Conservation (phyloP, 2,113 vertebrate genomes). For the Solea senegalensis region DNA sequence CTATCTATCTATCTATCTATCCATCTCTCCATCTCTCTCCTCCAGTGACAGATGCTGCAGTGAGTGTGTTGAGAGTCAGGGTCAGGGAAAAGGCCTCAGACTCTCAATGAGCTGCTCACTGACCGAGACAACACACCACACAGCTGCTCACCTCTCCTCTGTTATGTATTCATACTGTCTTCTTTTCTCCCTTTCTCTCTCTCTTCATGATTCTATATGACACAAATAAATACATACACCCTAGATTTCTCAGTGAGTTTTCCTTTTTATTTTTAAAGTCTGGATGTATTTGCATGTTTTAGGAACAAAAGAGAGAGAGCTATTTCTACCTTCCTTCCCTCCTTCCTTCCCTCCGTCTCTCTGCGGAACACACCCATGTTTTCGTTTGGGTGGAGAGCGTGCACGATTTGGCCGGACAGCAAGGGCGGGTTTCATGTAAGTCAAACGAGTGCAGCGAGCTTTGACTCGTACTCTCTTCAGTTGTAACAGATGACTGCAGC, state of each 20-base stretch:
- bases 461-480: conserved; percentile 27
- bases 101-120: conserved; percentile 14
- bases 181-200: conserved; percentile 21
- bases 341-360: conserved; percentile 31
- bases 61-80: conserved; percentile 46
- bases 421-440: conserved; percentile 67
- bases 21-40: not conserved
- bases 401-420: conserved; percentile 54
- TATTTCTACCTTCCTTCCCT: conserved; percentile 48
- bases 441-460: conserved; percentile 47
- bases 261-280: not conserved
- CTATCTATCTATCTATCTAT: too few species aligned
- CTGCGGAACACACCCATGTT: conserved; percentile 70
- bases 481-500: conserved; percentile 47
- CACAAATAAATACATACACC: conserved; percentile 20
- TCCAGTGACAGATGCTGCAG: conserved; percentile 42
- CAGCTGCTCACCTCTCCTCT: conserved; percentile 14
- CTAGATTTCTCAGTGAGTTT: conserved; percentile 1
- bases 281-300: conserved; percentile 20
- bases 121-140: conserved; percentile 18
- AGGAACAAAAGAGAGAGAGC: not conserved
- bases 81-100: conserved; percentile 64
- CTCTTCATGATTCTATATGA: not conserved
- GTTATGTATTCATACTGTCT: not conserved
- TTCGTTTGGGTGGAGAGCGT: conserved; percentile 63